These are phyloP conservation scores for Crocuta crocuta DNA, from an alignment of 2,113 vertebrate species.

Conservation along the genomic window DNA sequence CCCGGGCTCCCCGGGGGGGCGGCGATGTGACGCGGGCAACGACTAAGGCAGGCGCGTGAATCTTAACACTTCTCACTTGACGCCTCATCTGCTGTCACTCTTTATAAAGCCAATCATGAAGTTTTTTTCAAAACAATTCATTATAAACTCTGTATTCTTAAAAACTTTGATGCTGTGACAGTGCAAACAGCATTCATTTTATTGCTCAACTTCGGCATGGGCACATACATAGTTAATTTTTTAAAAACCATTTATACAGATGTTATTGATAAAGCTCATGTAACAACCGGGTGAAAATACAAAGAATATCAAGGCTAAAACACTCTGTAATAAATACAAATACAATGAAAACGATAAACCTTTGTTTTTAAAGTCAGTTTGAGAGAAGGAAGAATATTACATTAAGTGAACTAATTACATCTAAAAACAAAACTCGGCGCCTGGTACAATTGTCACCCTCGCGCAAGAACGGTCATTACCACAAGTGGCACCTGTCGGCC, in stretches of 20 bases:
- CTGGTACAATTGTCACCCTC: slow-evolving; percentile 85
- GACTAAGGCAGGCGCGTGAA: background rate
- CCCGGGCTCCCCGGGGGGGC: background rate
- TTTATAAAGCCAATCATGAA: background rate
- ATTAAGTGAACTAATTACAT: slow-evolving; percentile 87
- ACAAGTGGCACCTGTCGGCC: slow-evolving; percentile 79
- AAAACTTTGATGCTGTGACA: slow-evolving; percentile 92
- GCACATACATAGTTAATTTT: slow-evolving; percentile 91
- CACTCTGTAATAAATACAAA: slow-evolving; percentile 97
- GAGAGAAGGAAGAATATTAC: slow-evolving; percentile 86
- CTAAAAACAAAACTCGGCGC: slow-evolving; percentile 86
- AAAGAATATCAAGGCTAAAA: slow-evolving; percentile 90
- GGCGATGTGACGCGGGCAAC: background rate
- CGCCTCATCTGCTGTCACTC: background rate
- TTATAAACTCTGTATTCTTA: slow-evolving; percentile 79
- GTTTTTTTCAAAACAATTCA: slow-evolving; percentile 36
- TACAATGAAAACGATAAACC: slow-evolving; percentile 88
- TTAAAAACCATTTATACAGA: slow-evolving; percentile 91
- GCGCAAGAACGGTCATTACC: slow-evolving; percentile 81
- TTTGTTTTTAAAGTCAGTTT: slow-evolving; percentile 87
- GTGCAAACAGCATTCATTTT: slow-evolving; percentile 97
- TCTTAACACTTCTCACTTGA: background rate
- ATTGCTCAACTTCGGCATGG: slow-evolving; percentile 95
- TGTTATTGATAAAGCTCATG: slow-evolving; percentile 95
- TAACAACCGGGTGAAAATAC: slow-evolving; percentile 94